Conservation (phyloP, 1,140 invertebrate genomes). For the Drosophila navojoa region DNA sequence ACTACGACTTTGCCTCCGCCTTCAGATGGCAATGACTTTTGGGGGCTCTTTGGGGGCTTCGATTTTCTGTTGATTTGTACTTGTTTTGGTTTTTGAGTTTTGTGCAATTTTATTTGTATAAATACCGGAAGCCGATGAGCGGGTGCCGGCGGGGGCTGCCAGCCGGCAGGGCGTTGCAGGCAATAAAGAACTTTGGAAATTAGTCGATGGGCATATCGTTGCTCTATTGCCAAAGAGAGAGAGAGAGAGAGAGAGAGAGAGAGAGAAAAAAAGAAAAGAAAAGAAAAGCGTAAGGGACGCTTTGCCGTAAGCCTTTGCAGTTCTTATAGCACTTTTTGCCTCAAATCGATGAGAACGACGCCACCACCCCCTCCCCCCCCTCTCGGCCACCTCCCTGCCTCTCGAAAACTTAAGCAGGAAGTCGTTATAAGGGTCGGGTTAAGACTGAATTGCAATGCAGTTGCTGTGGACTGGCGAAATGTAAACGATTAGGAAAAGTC, state of each 20-base stretch:
- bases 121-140: constrained; percentile 76
- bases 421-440: constrained; percentile 64
- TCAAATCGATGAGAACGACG: constrained; percentile 60
- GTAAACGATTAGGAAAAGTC: constrained; percentile 23
- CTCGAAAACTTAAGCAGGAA: constrained; percentile 72
- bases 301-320: constrained; percentile 32
- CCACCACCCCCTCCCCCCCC: neutral
- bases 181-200: constrained; percentile 82
- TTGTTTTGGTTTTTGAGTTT: constrained; percentile 64
- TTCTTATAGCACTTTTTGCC: constrained; percentile 57
- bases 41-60: constrained; percentile 54
- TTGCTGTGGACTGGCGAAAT: constrained; percentile 8
- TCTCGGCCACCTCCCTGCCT: no score
- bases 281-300: neutral
- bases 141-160: neutral
- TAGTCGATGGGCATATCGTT: constrained; percentile 61
- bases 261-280: neutral
- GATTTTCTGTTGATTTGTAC: constrained; percentile 78
- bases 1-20: constrained; percentile 31
- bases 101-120: constrained; percentile 80
- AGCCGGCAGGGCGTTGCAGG: constrained; percentile 68
- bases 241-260: neutral
- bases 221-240: constrained; percentile 7
- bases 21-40: constrained; percentile 68
- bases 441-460: constrained; percentile 37